Conservation (phyloP, 2,888 invertebrate genomes). For the Euproctis similis region DNA sequence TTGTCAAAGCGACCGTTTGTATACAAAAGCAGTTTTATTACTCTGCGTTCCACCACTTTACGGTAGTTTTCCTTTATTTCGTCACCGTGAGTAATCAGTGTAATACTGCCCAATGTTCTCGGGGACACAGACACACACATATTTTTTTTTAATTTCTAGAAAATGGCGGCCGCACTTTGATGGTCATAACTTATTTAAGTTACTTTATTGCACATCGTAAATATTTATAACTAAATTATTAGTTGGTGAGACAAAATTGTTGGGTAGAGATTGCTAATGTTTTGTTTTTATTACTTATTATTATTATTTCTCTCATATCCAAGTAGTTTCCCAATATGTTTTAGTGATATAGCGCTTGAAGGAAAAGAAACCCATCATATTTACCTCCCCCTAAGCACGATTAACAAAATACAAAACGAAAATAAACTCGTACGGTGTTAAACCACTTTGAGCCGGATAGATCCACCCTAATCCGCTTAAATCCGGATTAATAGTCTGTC, state of each 20-base stretch:
- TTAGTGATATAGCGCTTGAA: too few species aligned
- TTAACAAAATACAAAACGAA: constrained; percentile 13
- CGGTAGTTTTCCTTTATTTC: constrained; percentile 60
- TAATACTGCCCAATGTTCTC: constrained; percentile 48
- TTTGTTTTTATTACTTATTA: too few species aligned
- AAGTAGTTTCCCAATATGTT: too few species aligned
- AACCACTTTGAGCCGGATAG: constrained; percentile 50
- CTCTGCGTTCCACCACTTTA: constrained; percentile 44
- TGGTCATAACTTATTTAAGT: constrained; percentile 21
- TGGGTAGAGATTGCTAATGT: too few species aligned
- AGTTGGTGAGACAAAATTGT: not conserved
- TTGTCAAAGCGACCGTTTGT: constrained; percentile 26
- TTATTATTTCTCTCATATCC: too few species aligned
- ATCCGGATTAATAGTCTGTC: constrained; percentile 74
- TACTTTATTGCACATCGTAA: constrained; percentile 20
- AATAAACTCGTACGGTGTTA: constrained; percentile 26
- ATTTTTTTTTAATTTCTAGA: constrained; percentile 27
- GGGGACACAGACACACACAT: constrained; percentile 27
- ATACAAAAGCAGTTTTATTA: constrained; percentile 41
- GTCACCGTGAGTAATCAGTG: constrained; percentile 48
- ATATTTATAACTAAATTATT: constrained; percentile 13
- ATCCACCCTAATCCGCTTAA: constrained; percentile 56
- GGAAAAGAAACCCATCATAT: too few species aligned
- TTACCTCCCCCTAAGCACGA: constrained; percentile 14
- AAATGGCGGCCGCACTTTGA: constrained; percentile 25